Conservation (phyloP, 2,888 invertebrate species). For the Acleris laterana region DNA sequence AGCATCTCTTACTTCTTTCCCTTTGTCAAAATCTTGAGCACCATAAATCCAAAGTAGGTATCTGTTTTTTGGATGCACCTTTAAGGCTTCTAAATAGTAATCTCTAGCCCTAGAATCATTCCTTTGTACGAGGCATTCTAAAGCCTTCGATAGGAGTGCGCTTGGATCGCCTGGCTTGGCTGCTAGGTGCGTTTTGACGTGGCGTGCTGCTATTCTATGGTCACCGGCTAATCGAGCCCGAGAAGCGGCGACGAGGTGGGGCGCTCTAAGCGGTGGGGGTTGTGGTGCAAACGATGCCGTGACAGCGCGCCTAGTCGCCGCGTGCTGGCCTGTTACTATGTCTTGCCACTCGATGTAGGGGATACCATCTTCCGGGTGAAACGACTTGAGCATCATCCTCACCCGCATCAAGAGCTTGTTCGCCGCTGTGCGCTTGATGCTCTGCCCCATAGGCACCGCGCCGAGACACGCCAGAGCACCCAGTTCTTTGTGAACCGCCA, state of each 20-base stretch:
- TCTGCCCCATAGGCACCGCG: slow-evolving; percentile 67
- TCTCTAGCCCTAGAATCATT: slow-evolving; percentile 57
- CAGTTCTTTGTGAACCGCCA: slow-evolving; percentile 73
- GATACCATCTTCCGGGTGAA: slow-evolving; percentile 59
- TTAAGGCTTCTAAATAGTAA: slow-evolving; percentile 60
- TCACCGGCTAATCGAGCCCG: slow-evolving; percentile 66
- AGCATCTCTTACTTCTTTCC: slow-evolving; percentile 45
- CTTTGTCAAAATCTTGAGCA: slow-evolving; percentile 64
- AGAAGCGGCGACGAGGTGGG: slow-evolving; percentile 56
- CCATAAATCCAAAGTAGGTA: slow-evolving; percentile 71
- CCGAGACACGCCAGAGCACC: slow-evolving; percentile 64
- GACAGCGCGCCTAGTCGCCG: slow-evolving; percentile 69
- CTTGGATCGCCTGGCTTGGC: slow-evolving; percentile 56
- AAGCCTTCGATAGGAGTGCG: slow-evolving; percentile 59
- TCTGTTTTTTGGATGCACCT: slow-evolving; percentile 59
- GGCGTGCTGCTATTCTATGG: slow-evolving; percentile 55
- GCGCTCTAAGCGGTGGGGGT: slow-evolving; percentile 53
- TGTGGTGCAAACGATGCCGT: slow-evolving; percentile 74
- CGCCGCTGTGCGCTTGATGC: slow-evolving; percentile 74
- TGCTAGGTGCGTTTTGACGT: slow-evolving; percentile 55
- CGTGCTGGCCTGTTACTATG: slow-evolving; percentile 69
- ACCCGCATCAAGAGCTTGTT: slow-evolving; percentile 68
- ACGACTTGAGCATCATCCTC: slow-evolving; percentile 69
- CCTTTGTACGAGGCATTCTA: slow-evolving; percentile 65
- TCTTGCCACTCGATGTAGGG: slow-evolving; percentile 69